These are phyloP conservation scores for Alcis repandata DNA, from an alignment of 2,888 invertebrate species.

Conservation along the genomic window DNA sequence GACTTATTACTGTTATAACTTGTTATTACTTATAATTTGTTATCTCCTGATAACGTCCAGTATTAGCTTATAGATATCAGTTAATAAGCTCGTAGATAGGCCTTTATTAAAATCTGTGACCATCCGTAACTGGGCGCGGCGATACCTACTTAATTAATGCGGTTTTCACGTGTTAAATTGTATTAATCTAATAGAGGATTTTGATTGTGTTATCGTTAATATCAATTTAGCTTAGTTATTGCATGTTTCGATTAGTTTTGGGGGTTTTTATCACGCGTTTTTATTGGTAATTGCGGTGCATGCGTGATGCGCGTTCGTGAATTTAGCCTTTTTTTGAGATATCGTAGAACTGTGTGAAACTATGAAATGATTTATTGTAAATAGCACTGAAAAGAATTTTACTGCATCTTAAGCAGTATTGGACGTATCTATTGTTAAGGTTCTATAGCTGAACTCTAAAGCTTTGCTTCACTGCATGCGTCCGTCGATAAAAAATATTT, in stretches of 20 bases:
- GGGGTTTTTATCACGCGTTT: slow-evolving; percentile 4
- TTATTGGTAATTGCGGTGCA: not conserved
- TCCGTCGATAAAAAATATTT: too few relatives aligned
- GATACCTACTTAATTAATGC: slow-evolving; percentile 23
- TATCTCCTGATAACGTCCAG: slow-evolving; percentile 35
- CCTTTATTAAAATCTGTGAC: slow-evolving; percentile 52
- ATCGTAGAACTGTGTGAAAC: too few relatives aligned
- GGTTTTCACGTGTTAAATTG: slow-evolving; percentile 25
- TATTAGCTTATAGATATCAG: slow-evolving; percentile 42
- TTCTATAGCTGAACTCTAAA: too few relatives aligned
- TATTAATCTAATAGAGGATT: slow-evolving; percentile 27
- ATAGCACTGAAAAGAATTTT: too few relatives aligned
- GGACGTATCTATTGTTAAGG: too few relatives aligned
- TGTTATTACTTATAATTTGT: slow-evolving; percentile 38
- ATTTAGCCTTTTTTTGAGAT: not conserved
- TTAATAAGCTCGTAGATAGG: slow-evolving; percentile 45
- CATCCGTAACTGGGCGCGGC: slow-evolving; percentile 41
- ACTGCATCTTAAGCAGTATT: too few relatives aligned
- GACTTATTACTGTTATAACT: slow-evolving; percentile 21
- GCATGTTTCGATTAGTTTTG: slow-evolving; percentile 10
- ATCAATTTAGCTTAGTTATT: slow-evolving; percentile 16
- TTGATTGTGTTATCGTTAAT: slow-evolving; percentile 26
- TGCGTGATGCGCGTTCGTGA: not conserved
- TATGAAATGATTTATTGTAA: too few relatives aligned
- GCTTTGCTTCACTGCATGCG: too few relatives aligned